These are phyloP conservation scores for Parazoanthus darwini DNA, from an alignment of 92 coral and sea anemone species.

Conservation along the genomic window DNA sequence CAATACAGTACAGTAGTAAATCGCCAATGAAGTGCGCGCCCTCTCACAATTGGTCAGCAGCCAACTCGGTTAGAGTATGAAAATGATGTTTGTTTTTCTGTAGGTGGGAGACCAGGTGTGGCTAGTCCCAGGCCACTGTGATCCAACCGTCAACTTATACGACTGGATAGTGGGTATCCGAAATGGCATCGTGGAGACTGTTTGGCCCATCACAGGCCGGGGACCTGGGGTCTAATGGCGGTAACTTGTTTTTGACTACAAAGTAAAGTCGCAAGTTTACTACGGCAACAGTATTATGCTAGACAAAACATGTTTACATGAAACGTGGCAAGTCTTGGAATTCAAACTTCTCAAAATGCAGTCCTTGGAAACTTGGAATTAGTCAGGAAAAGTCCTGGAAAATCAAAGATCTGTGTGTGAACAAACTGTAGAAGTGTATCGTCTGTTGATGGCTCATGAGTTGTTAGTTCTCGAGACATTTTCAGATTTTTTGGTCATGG, in stretches of 20 bases:
- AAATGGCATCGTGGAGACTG: slow-evolving; percentile 58
- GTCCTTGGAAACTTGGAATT: background rate
- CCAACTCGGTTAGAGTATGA: background rate
- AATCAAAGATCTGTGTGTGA: background rate
- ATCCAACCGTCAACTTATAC: slow-evolving; percentile 69
- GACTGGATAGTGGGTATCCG: slow-evolving; percentile 58
- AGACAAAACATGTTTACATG: background rate
- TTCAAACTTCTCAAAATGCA: too few relatives aligned
- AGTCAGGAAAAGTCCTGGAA: background rate
- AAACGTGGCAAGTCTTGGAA: background rate
- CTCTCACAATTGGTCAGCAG: background rate
- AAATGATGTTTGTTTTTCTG: background rate
- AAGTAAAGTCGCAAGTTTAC: background rate
- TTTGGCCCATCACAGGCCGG: slow-evolving; percentile 74
- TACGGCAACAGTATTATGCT: background rate
- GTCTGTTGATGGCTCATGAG: background rate
- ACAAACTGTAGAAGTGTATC: too few relatives aligned
- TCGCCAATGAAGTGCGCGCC: too few relatives aligned
- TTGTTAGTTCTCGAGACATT: background rate
- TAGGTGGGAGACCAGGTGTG: slow-evolving; percentile 73
- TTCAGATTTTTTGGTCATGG: background rate
- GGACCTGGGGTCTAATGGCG: slow-evolving; percentile 65
- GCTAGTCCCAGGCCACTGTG: slow-evolving; percentile 78
- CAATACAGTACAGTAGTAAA: too few relatives aligned
- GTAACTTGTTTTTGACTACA: background rate